Base-by-base conservation (phyloP, 1,140 invertebrate species). In the Drosophila novamexicana region DNA sequence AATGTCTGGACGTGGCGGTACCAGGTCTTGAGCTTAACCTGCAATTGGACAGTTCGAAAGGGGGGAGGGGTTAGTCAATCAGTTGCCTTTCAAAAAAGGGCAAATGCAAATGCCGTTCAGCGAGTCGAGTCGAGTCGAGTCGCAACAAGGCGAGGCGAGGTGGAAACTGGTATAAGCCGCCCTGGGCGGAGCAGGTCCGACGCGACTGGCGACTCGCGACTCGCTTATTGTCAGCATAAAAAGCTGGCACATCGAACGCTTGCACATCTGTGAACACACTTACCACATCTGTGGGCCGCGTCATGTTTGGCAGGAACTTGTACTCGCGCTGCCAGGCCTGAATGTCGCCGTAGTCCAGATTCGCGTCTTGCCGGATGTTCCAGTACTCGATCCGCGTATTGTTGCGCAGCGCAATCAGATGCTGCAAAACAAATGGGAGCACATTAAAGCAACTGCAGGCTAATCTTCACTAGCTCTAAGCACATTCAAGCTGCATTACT, bases 261-360 rank as follows among this genome's bases (percentile, higher is more conserved):
- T 12, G 10, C 39, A 40, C 39, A 5, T 61, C 16, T 18, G 18
- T 18, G 22, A 29, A 5, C 22, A 29, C 39, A 86, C 83, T 89
- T 80, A 88, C 83, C 84, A 63, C 58, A 40, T 47, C 52, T 45
- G 79, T 80, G 69, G 72, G 73, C 39, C 57, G 75, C 75, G 83
- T 90, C 71, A 91, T 79, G 71, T 90, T 90, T 16, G 90, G 85
- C 75, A 91, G 77, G 74, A 91, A 91, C 56, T 77, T 84, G 77
- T 91, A 91, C 53, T 86, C 78, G 49, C 68, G 69, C 53, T 69
- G 62, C 77, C 82, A 91, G 39, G 75, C 61, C 34, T 73, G 56
- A 22, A 68, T 67, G 45, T 70, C 59, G 64, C 68, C 65, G 39
- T 86, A 86, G 42, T 85, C 77, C 57, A 86, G 72, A 6, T 65